Evolutionary conservation across 2,888 invertebrate species (phyloP).

Genomic region (Willowsia nigromaculata): DNA sequence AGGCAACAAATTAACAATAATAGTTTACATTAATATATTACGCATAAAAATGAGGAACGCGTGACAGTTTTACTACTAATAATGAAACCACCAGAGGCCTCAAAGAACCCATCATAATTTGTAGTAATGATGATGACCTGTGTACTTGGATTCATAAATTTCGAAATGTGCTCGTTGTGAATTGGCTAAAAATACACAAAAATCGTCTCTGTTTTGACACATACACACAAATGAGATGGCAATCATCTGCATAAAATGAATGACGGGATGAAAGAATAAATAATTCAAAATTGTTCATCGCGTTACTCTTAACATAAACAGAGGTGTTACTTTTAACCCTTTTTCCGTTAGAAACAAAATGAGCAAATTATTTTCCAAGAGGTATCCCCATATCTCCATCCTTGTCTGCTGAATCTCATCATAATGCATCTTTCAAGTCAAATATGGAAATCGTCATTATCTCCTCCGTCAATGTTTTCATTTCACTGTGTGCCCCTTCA

Average conservation of each 20-base stretch:
- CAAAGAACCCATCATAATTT: background rate
- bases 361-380: background rate
- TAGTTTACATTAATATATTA: background rate
- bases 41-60: background rate
- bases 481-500: conserved; percentile 14
- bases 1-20: background rate
- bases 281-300: background rate
- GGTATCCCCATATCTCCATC: background rate
- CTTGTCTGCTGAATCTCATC: background rate
- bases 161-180: background rate
- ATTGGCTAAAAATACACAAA: conserved; percentile 3
- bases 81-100: background rate
- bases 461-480: conserved; percentile 28
- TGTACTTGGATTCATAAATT: background rate
- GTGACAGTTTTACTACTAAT: background rate
- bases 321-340: background rate
- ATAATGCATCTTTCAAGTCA: conserved; percentile 27
- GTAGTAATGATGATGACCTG: background rate
- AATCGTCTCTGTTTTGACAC: too few relatives aligned
- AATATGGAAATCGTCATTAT: conserved; percentile 64
- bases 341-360: background rate
- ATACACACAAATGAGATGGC: too few relatives aligned
- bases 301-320: background rate
- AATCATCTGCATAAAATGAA: background rate
- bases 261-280: background rate